Percentiles rank a stretch among this genome's conserved stretches.
Evolutionary conservation across 2,888 invertebrate species (phyloP).

Genomic region (Drosophila limbata): DNA sequence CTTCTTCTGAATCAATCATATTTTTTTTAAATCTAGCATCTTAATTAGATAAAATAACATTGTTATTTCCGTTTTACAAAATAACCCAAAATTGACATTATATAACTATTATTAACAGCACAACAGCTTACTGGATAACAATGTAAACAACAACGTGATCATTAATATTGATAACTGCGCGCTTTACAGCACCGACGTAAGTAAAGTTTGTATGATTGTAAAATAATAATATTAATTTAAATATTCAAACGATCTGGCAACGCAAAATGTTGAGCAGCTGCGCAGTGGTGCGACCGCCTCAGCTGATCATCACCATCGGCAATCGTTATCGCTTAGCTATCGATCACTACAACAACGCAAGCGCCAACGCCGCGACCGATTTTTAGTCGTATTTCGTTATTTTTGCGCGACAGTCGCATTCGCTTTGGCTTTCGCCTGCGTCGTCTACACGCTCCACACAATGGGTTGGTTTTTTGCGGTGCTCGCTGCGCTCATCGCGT

Average conservation of each 20-base stretch:
- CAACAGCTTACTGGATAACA: constrained; percentile 67
- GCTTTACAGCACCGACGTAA: constrained; percentile 62
- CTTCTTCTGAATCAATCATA: not conserved
- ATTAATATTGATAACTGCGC: constrained; percentile 72
- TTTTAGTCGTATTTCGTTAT: constrained; percentile 75
- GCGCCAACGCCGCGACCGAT: constrained; percentile 60
- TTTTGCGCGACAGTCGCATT: constrained; percentile 86
- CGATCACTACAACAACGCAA: constrained; percentile 59
- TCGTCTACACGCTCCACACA: constrained; percentile 84
- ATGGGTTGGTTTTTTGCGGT: constrained; percentile 88
- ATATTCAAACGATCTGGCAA: constrained; percentile 45
- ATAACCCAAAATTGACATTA: not conserved
- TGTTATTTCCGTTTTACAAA: too few species aligned
- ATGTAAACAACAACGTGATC: constrained; percentile 69
- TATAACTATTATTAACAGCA: constrained; percentile 34
- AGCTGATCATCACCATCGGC: constrained; percentile 56
- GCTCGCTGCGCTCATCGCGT: constrained; percentile 89
- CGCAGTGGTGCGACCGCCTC: constrained; percentile 25
- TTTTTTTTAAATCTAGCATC: too few species aligned
- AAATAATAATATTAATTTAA: constrained; percentile 1
- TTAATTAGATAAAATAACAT: too few species aligned
- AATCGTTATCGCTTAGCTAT: constrained; percentile 56
- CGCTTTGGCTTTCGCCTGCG: constrained; percentile 85
- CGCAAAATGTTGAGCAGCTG: constrained; percentile 32
- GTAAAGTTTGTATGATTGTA: not conserved